Percentiles rank a stretch among this genome's conserved stretches.
phyloP scores from a whole-genome alignment of 2,113 vertebrate species.

The Amphilophus citrinellus region DNA sequence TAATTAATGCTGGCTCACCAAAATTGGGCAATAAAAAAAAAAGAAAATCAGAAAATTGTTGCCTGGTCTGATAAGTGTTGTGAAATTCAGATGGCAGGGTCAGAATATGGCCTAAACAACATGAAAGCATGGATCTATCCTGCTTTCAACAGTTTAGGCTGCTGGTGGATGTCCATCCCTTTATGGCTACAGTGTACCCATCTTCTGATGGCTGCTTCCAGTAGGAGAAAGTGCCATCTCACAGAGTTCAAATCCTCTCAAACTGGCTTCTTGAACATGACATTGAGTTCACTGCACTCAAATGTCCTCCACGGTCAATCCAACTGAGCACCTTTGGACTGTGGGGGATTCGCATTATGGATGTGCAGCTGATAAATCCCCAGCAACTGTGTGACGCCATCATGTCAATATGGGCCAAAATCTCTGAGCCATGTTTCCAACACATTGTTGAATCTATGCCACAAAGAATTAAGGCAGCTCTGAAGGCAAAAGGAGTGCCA shows the following conservation, averaged over 20 bases:
- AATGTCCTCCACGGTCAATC: neutral
- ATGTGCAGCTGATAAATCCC: neutral
- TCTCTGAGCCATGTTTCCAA: neutral
- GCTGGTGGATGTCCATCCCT: neutral
- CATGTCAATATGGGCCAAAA: neutral
- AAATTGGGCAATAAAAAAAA: neutral
- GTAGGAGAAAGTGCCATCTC: too few relatives aligned
- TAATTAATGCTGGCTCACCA: fast-evolving
- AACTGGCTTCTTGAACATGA: neutral
- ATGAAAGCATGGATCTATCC: too few relatives aligned
- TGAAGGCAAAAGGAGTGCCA: neutral
- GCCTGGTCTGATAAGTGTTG: neutral
- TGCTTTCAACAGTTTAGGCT: too few relatives aligned
- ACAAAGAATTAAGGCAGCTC: neutral
- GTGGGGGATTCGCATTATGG: neutral
- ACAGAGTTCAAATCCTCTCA: neutral
- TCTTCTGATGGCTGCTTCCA: neutral
- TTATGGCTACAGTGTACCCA: neutral
- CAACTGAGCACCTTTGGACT: neutral
- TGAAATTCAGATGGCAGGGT: neutral
- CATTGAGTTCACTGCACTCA: neutral
- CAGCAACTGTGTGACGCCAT: too few relatives aligned
- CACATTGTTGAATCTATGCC: neutral
- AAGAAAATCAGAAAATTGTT: neutral
- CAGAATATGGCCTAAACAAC: neutral